A percentile compares a stretch with the other conserved stretches of the same genome.
phyloP scores from a whole-genome alignment of 2,113 vertebrate genomes.

The Suricata suricatta region DNA sequence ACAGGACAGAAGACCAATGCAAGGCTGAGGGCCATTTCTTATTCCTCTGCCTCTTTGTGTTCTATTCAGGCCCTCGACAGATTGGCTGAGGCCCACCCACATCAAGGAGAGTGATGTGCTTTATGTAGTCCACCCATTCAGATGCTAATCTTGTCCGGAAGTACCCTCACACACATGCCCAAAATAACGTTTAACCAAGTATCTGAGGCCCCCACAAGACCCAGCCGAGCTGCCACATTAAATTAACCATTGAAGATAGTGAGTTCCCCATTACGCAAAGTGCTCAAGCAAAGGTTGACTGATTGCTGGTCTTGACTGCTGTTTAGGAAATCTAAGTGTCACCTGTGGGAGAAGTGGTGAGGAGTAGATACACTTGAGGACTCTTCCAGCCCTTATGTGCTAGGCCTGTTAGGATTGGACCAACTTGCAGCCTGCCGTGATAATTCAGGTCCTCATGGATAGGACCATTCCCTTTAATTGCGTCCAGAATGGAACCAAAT shows the following conservation, averaged over 20 bases:
- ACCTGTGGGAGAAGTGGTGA: not conserved
- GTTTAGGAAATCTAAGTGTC: not conserved
- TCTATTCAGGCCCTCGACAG: not conserved
- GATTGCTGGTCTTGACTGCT: not conserved
- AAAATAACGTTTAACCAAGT: not conserved
- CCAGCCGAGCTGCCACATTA: not conserved
- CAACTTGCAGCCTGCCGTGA: not conserved
- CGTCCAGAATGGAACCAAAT: not conserved
- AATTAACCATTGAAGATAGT: not conserved
- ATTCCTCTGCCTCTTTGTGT: not conserved
- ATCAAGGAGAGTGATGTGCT: not conserved
- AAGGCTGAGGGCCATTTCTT: too few species aligned
- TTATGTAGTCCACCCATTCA: too few species aligned
- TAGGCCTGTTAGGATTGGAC: not conserved
- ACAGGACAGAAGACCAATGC: not conserved
- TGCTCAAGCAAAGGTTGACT: not conserved
- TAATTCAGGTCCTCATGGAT: not conserved
- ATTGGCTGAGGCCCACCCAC: not conserved
- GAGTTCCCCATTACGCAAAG: not conserved
- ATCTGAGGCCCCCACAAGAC: not conserved
- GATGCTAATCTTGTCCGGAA: not conserved
- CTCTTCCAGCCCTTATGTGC: not conserved
- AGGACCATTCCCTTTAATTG: not conserved
- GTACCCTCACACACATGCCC: not conserved
- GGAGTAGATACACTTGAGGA: not conserved